Evolutionary conservation across 2,113 vertebrate species (phyloP).

Genomic region (Daboia siamensis): DNA sequence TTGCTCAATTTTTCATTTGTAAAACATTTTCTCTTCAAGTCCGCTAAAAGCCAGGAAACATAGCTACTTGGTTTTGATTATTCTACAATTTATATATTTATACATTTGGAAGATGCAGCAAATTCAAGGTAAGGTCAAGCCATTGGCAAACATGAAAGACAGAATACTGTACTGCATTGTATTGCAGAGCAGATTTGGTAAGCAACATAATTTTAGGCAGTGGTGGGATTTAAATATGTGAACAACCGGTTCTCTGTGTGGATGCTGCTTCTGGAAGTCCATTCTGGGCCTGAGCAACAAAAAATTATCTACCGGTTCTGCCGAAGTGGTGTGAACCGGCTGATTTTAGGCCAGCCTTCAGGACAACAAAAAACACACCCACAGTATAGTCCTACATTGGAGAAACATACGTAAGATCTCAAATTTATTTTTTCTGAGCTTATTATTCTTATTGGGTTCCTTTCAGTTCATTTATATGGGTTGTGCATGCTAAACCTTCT

Average conservation of each 20-base stretch:
- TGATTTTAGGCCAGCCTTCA: neutral
- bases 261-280: no score
- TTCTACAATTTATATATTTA: constrained; percentile 8
- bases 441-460: neutral
- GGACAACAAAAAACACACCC: neutral
- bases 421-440: neutral
- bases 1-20: constrained; percentile 28
- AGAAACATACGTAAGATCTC: neutral
- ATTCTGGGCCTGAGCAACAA: no score
- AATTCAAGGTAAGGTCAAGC: constrained; percentile 3
- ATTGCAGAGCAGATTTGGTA: constrained; percentile 20
- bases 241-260: no score
- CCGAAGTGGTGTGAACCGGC: no score
- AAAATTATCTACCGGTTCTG: no score
- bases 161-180: neutral
- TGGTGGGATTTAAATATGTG: no score
- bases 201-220: constrained; percentile 3
- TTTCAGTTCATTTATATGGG: neutral
- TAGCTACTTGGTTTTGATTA: constrained; percentile 1
- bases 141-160: constrained; percentile 18
- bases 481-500: neutral
- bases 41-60: constrained; percentile 33
- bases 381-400: neutral
- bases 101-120: constrained; percentile 14
- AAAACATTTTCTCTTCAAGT: constrained; percentile 16